phyloP scores from a whole-genome alignment of 2,888 invertebrate species.

The Carterocephalus palaemon region DNA sequence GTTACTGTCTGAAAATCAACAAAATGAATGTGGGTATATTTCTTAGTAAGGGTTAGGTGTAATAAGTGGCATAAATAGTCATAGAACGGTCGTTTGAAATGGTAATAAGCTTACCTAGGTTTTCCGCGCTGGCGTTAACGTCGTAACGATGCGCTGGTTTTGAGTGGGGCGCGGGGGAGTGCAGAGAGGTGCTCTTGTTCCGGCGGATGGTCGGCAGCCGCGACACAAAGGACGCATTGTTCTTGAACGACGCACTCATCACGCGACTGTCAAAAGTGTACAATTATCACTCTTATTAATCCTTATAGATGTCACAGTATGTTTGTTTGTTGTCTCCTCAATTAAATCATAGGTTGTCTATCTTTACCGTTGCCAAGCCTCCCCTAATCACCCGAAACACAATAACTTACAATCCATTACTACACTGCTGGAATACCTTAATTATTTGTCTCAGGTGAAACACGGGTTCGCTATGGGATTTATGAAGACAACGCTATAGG shows the following conservation, averaged over 20 bases:
- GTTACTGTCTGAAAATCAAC: constrained; percentile 24
- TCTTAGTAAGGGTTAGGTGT: constrained; percentile 10
- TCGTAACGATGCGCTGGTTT: constrained; percentile 83
- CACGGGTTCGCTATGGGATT: no score
- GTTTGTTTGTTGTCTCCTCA: no score
- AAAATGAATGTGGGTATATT: constrained; percentile 15
- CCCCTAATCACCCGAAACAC: no score
- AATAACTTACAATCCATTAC: no score
- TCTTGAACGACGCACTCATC: constrained; percentile 90
- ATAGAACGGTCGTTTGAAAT: constrained; percentile 2
- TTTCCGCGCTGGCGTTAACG: constrained; percentile 86
- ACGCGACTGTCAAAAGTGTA: constrained; percentile 79
- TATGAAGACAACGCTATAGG: no score
- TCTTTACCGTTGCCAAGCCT: no score
- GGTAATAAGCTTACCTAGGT: constrained; percentile 80
- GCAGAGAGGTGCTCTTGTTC: constrained; percentile 87
- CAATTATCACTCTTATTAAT: constrained; percentile 30
- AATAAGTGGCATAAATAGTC: constrained; percentile 9
- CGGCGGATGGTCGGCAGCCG: constrained; percentile 92
- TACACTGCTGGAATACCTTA: no score
- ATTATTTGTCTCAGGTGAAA: no score
- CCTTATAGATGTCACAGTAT: no score
- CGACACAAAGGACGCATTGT: constrained; percentile 95
- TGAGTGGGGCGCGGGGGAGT: constrained; percentile 84
- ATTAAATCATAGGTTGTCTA: no score